Evolutionary conservation across 2,113 vertebrate genomes (phyloP), one percentile per base, ranked within the genome.

Genomic region (Canis aureus): DNA sequence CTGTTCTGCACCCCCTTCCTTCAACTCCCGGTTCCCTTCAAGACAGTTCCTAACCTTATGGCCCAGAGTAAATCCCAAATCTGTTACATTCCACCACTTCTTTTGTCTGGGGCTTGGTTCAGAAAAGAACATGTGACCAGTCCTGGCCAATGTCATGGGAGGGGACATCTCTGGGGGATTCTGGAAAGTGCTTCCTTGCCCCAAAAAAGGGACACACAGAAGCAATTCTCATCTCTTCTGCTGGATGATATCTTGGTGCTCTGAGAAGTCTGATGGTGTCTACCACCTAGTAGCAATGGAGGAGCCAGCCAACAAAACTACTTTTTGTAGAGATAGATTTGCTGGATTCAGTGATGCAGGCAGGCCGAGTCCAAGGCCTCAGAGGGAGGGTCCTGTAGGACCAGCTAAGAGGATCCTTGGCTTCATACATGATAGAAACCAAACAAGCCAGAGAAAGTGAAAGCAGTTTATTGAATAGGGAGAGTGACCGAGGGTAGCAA

Each of bases 131-230:
- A n/a, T 4, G 11, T 91, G 69, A 85, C 5, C 76, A 23, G 35
- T 64, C 23, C 38, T 83, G 62, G 29, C 32, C 78, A 84, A 20
- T 16, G 35, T 55, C 49, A 38, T 13, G 8, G 32, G 27, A 55
- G 43, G 38, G 22, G 81, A 27, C 25, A 12, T 66, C 80, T 71
- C 38, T 9, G 57, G 62, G 38, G 10, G 2, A 0, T 17, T 86
- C 79, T 81, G 80, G 80, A 43, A 87, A 92, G 57, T 67, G 84
- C 78, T 67, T 79, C 78, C 84, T 81, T 88, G 22, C 8, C 84
- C 60, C 23, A 32, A 82, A 73, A 62, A 62, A 35, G 10, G 3
- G 27, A 20, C 76, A 13, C 6, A 1, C n/a, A 11, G 32, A 38
- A 73, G 53, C 0, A 0, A 67, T 81, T 78, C 35, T n/a, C 49